Conservation (phyloP, 2,113 vertebrate species). For the Indicator maculatus region DNA sequence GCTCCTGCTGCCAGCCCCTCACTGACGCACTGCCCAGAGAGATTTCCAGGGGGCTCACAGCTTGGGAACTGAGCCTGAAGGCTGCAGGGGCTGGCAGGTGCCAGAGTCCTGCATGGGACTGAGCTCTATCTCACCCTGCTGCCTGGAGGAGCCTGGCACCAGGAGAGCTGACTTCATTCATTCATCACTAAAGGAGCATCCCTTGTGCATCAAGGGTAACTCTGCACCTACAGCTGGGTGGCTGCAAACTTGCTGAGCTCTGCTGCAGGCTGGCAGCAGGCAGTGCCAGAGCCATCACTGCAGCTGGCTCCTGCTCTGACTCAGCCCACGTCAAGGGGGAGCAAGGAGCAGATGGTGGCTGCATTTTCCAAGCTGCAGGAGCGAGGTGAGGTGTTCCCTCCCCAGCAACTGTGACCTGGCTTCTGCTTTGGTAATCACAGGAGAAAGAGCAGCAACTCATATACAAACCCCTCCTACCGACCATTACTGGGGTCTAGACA, state of each 20-base stretch:
- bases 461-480: neutral
- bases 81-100: neutral
- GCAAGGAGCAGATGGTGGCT: fast-evolving
- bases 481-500: slow-evolving; percentile 46
- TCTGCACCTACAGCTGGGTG: fast-evolving
- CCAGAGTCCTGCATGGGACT: fast-evolving
- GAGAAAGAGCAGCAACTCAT: neutral
- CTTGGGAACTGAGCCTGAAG: neutral
- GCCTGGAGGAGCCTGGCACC: neutral
- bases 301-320: neutral
- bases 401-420: neutral
- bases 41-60: neutral
- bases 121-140: fast-evolving
- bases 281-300: fast-evolving
- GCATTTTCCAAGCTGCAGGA: neutral
- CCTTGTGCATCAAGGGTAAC: neutral
- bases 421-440: neutral
- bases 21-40: neutral
- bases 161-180: neutral
- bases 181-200: neutral
- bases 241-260: neutral
- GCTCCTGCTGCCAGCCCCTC: neutral
- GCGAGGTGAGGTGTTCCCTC: neutral
- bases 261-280: neutral
- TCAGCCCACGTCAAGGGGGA: fast-evolving